These are phyloP conservation scores for Dromas ardeola DNA, from an alignment of 2,113 vertebrate species.

Conservation along the genomic window DNA sequence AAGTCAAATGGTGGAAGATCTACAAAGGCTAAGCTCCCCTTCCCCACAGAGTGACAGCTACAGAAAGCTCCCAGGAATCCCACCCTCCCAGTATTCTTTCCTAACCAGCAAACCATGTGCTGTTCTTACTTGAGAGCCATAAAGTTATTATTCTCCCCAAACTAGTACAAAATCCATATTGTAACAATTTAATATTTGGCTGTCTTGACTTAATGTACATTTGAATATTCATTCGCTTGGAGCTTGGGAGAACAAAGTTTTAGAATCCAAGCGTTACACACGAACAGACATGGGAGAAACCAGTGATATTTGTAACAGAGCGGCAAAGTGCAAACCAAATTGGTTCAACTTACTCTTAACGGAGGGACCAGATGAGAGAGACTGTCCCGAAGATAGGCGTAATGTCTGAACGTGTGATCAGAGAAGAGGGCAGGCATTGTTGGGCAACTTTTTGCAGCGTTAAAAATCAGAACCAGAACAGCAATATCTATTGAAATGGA, in stretches of 20 bases:
- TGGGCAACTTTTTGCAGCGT: conserved; percentile 92
- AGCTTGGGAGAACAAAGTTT: background rate
- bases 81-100: background rate
- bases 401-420: conserved; percentile 95
- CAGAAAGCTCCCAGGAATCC: background rate
- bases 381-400: conserved; percentile 94
- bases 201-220: background rate
- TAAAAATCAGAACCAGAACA: conserved; percentile 95
- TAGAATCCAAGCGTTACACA: background rate
- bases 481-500: conserved; percentile 84
- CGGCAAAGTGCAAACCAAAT: background rate
- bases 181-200: background rate
- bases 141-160: background rate
- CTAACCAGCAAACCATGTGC: background rate
- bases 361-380: conserved; percentile 95
- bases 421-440: conserved; percentile 97
- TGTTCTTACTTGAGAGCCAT: background rate
- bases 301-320: background rate
- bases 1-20: background rate
- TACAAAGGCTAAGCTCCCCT: background rate
- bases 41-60: background rate
- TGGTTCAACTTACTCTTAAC: conserved; percentile 79
- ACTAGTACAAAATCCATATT: background rate
- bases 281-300: background rate
- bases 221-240: background rate